Base-by-base conservation (phyloP, 2,797 vertebrate genomes). In the Manis crassicaudata region DNA sequence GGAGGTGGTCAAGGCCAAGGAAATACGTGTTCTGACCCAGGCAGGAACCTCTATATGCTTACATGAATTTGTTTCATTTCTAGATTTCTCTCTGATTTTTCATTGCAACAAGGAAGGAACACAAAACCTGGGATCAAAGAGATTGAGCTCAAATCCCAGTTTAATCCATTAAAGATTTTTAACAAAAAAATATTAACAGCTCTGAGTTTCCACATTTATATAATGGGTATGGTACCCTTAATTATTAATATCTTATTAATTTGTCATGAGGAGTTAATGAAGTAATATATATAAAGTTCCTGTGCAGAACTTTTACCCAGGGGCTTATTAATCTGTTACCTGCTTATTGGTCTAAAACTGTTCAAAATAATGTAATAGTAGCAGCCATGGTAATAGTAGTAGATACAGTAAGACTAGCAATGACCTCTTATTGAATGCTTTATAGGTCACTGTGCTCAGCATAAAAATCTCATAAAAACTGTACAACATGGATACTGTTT, bases 331-430 rank as follows among this genome's bases (percentile, higher is more conserved):
- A 70, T 75, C 21, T 1, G 0, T 50, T 72, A 85, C 35, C 62
- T 83, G 3, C 88, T 93, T 88, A 85, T 62, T 77, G 73, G 37
- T 37, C 14, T 40, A 67, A 65, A 83, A 63, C 7, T 63, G 20
- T 63, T 82, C 54, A 94, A 85, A 96, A 83, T 67, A 89, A 76
- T 75, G n/a, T 75, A 37, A 82, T 40, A 32, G 27, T 10, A 68
- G 68, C 35, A 85, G 65, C 23, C 50, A 3, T 37, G 84, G 6
- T 46, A 77, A 70, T 35, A 29, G 52, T 27, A 81, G 21, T 72
- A 76, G 23, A 60, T 46, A 27, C 1, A 63, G 6, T 76, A 73
- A 75, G 6, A 95, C 80, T 17, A 67, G 35, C 1, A 50, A 62
- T 52, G 8, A 88, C 3, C 21, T 92, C 75, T 54, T 63, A 83